Percentiles rank a stretch among this genome's conserved stretches.
These are phyloP conservation scores for Allophyes oxyacanthae DNA, from an alignment of 2,888 invertebrate genomes.

Conservation along the genomic window DNA sequence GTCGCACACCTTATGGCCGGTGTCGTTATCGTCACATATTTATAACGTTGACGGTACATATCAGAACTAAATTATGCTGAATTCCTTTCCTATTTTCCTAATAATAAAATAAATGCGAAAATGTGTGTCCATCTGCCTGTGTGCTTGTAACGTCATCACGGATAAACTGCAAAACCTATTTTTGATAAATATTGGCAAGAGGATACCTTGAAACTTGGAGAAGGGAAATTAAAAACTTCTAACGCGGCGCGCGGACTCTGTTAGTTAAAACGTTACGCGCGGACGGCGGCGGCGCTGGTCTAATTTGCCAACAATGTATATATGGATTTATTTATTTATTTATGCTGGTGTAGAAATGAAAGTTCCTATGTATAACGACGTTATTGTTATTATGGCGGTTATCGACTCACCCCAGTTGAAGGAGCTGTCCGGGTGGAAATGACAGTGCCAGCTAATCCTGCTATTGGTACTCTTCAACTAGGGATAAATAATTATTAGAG, in stretches of 20 bases:
- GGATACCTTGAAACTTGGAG: too few relatives aligned
- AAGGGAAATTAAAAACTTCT: too few relatives aligned
- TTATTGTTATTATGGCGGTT: conserved; percentile 8
- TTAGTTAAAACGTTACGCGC: too few relatives aligned
- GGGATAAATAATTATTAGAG: neutral
- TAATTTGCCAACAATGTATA: neutral
- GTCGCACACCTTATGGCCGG: conserved; percentile 32
- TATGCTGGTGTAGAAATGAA: conserved; percentile 17
- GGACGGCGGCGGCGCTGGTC: neutral
- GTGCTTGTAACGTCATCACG: too few relatives aligned
- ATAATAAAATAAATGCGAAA: too few relatives aligned
- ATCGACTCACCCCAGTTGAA: conserved; percentile 12
- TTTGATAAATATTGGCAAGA: too few relatives aligned
- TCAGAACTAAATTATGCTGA: conserved; percentile 25
- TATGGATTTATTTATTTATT: neutral
- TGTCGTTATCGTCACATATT: conserved; percentile 51
- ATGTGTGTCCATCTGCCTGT: too few relatives aligned
- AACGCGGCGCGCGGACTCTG: too few relatives aligned
- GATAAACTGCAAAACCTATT: too few relatives aligned
- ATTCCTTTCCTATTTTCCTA: too few relatives aligned
- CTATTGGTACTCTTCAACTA: conserved; percentile 22
- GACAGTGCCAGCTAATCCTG: conserved; percentile 16
- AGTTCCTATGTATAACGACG: conserved; percentile 15
- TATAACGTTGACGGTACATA: conserved; percentile 41
- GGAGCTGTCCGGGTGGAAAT: conserved; percentile 2